Evolutionary conservation across 2,797 vertebrate genomes (phyloP).

Genomic region (Acanthurus lineatus): DNA sequence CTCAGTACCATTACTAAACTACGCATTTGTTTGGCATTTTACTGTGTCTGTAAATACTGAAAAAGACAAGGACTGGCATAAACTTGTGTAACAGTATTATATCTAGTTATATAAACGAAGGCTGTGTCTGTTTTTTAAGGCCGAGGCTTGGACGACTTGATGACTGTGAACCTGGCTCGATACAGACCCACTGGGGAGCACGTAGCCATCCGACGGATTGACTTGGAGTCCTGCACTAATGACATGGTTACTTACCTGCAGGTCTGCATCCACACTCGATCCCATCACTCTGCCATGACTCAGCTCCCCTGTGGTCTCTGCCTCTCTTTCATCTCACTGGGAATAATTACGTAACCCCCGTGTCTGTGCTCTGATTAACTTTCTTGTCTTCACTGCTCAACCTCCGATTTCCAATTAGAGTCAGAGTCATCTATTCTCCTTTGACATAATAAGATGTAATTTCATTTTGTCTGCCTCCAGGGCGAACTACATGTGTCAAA

Average conservation of each 20-base stretch:
- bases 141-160: conserved; percentile 93
- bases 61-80: background rate
- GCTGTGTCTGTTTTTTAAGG: conserved; percentile 80
- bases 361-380: conserved; percentile 2
- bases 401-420: conserved; percentile 6
- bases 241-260: conserved; percentile 98
- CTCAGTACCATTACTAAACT: background rate
- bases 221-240: conserved; percentile 96
- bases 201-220: conserved; percentile 93
- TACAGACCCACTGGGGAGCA: conserved; percentile 93
- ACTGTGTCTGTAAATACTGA: background rate
- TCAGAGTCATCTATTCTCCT: conserved; percentile 6
- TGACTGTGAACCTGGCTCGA: conserved; percentile 94
- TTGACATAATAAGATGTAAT: conserved; percentile 3
- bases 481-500: conserved; percentile 97
- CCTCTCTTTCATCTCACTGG: conserved; percentile 3
- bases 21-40: conserved; percentile 7
- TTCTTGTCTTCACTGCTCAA: background rate
- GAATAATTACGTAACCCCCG: background rate
- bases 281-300: background rate
- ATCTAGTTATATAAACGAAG: background rate
- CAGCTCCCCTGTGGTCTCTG: background rate
- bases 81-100: background rate
- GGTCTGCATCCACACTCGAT: conserved; percentile 80
- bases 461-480: conserved; percentile 76